Percentiles rank a stretch among this genome's conserved stretches.
phyloP scores from a whole-genome alignment of 2,113 vertebrate species.

The Leucopternis melanops region DNA sequence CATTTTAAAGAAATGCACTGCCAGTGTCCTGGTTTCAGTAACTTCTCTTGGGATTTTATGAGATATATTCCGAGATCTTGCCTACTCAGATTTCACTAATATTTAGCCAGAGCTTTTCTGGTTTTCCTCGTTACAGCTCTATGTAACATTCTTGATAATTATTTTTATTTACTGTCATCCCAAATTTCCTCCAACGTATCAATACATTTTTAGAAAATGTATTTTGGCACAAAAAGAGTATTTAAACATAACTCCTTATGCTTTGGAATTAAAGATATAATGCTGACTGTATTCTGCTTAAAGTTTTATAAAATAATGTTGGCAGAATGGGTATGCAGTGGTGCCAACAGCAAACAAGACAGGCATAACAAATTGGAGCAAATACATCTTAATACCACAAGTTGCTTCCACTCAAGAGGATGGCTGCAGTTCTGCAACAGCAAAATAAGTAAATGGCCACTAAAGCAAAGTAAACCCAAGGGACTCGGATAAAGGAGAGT shows the following conservation, averaged over 20 bases:
- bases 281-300: neutral
- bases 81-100: neutral
- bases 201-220: neutral
- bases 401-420: neutral
- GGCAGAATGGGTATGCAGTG: neutral
- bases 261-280: neutral
- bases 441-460: neutral
- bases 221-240: neutral
- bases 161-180: neutral
- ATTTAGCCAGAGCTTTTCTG: neutral
- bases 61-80: neutral
- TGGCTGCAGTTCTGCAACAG: neutral
- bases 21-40: neutral
- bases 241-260: neutral
- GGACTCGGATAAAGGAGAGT: neutral
- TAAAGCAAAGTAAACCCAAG: neutral
- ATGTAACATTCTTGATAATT: neutral
- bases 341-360: neutral
- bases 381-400: neutral
- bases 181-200: neutral
- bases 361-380: neutral
- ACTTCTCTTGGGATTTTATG: neutral
- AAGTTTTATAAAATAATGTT: neutral
- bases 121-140: neutral
- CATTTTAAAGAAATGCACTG: neutral